Conservation (phyloP, 2,113 vertebrate species). For the Callaeas wilsoni region DNA sequence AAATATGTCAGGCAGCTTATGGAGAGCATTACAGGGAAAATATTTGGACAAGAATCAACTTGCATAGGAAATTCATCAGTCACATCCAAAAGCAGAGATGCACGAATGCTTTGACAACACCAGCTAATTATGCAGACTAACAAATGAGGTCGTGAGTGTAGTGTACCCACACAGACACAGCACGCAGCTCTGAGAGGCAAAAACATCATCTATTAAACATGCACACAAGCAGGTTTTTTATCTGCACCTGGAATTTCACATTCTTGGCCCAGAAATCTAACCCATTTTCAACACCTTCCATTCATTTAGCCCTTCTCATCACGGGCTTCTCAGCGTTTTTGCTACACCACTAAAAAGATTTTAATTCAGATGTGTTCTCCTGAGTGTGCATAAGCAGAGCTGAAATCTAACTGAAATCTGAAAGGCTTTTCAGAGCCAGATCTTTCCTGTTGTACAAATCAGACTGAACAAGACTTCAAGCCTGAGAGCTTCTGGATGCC, state of each 20-base stretch:
- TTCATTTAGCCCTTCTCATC: background rate
- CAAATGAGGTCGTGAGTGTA: background rate
- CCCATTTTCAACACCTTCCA: background rate
- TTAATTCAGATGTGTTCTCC: background rate
- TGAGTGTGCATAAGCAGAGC: background rate
- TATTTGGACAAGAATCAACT: slow-evolving; percentile 27
- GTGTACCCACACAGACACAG: background rate
- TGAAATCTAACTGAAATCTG: background rate
- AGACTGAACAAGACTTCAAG: background rate
- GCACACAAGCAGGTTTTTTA: background rate
- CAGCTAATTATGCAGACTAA: background rate
- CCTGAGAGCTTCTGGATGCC: background rate
- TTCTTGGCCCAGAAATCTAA: background rate
- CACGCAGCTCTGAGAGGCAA: background rate
- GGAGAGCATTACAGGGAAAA: background rate
- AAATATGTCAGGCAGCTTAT: background rate
- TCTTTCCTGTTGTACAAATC: background rate
- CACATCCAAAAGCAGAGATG: background rate
- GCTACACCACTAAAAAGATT: background rate
- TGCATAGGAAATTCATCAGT: background rate
- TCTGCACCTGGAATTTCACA: background rate
- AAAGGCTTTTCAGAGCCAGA: background rate
- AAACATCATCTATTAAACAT: background rate
- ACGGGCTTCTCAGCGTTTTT: background rate
- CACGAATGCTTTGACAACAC: background rate